Evolutionary conservation across 2,797 vertebrate species (phyloP), one percentile per base, ranked within the genome.

Genomic region (Gadopsis marmoratus): DNA sequence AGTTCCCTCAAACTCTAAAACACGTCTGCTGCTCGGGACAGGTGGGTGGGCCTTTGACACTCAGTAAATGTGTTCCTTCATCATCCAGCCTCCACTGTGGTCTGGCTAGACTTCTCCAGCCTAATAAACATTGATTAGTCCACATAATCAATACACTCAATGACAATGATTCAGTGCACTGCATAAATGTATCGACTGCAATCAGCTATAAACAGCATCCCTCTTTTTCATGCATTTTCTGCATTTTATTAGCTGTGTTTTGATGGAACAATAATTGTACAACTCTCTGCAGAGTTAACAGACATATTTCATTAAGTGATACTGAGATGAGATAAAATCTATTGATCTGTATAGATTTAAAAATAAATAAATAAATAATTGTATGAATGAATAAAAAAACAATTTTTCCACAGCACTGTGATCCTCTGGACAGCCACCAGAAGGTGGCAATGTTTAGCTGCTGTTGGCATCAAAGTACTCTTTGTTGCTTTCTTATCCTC

Each of bases 121-220:
- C 83, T 90, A 90, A 91, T 92, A 91, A 86, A 87, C 91, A 94
- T 94, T 92, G 93, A 94, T 93, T 92, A 93, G 81, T 76, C 58
- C 65, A 83, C 87, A 89, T 93, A 92, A 94, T 94, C 94, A 92
- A 94, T 94, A 86, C 88, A 86, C 88, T 94, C 92, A 89, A 94
- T 92, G 94, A 94, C 94, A 95, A 94, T 94, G 94, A 95, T 93
- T 93, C 88, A 95, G 92, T 91, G 74, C 86, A 21, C 90, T 92
- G 92, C 90, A 93, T 90, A 88, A 90, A 91, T 92, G 84, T 90
- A 95, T 94, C 69, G 92, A 95, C 90, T 84, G 62, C 84, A 88
- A 89, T 91, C 88, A 83, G 76, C 86, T 79, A 73, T 43, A 85
- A 83, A 86, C 84, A 82, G 80, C 75, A 70, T 74, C 78, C 68